Conservation (phyloP, 2,888 invertebrate genomes). For the Stenchaetothrips biformis region DNA sequence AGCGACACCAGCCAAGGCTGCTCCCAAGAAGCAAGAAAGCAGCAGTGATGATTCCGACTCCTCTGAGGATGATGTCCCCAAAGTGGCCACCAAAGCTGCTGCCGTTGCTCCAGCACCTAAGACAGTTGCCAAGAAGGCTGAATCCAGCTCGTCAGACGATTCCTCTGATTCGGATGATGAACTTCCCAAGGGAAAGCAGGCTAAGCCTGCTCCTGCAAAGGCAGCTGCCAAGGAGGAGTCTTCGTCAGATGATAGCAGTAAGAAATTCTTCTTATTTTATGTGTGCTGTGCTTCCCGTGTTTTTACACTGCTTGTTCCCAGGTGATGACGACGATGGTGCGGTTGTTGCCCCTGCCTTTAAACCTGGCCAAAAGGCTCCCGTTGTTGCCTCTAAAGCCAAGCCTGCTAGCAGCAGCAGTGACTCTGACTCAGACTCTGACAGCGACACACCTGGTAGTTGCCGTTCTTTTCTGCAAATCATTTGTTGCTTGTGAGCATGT, state of each 20-base stretch:
- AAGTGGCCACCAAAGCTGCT: conserved; percentile 30
- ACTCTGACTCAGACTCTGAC: neutral
- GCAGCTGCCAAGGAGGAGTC: neutral
- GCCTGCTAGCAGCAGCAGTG: neutral
- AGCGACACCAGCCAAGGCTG: conserved; percentile 33
- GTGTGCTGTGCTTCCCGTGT: too few relatives aligned
- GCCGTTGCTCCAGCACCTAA: conserved; percentile 34
- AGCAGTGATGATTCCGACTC: conserved; percentile 40
- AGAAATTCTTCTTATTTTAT: neutral
- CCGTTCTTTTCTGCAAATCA: neutral
- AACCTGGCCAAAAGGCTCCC: neutral
- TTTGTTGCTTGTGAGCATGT: neutral
- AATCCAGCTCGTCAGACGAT: conserved; percentile 37
- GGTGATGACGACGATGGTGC: neutral
- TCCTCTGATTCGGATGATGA: conserved; percentile 7
- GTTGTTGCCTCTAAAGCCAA: neutral
- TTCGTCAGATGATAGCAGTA: conserved; percentile 7
- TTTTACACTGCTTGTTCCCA: neutral
- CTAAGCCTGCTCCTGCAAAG: neutral
- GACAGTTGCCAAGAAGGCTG: conserved; percentile 36
- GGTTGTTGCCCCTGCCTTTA: conserved; percentile 1
- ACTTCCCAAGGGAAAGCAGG: neutral
- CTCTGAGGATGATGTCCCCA: conserved; percentile 39
- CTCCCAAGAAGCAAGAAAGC: conserved; percentile 36
- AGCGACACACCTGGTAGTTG: neutral